These are phyloP conservation scores for western clawed frog (Xenopus tropicalis) DNA, from an alignment of 2,113 vertebrate genomes.

Conservation along the genomic window DNA sequence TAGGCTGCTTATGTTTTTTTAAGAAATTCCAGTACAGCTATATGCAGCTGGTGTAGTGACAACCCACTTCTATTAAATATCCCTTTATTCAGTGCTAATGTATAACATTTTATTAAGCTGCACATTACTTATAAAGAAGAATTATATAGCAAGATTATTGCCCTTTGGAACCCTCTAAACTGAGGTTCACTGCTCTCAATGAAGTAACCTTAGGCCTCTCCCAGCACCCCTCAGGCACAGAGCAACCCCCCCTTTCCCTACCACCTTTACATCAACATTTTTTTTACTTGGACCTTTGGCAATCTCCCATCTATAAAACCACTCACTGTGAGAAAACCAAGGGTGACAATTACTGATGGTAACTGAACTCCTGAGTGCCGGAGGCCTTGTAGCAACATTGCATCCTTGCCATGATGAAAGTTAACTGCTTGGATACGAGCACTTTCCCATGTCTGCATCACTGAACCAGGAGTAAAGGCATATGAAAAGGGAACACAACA, in stretches of 20 bases:
- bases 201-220: neutral
- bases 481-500: neutral
- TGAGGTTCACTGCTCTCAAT: neutral
- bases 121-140: too few relatives aligned
- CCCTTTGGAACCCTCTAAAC: too few relatives aligned
- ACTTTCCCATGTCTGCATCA: neutral
- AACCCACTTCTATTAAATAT: too few relatives aligned
- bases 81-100: too few relatives aligned
- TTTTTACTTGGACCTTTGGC: neutral
- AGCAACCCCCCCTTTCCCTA: neutral
- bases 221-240: neutral
- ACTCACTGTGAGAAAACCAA: slow-evolving; percentile 5
- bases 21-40: too few relatives aligned
- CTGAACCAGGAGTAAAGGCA: neutral
- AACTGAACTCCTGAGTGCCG: slow-evolving; percentile 9
- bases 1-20: too few relatives aligned
- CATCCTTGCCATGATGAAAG: neutral
- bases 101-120: too few relatives aligned
- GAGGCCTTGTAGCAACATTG: neutral
- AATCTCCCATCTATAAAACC: neutral
- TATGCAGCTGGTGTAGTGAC: too few relatives aligned
- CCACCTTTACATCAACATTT: too few relatives aligned
- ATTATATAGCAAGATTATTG: too few relatives aligned
- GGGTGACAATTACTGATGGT: slow-evolving; percentile 8
- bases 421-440: neutral